A percentile compares a stretch with the other conserved stretches of the same genome.
phyloP scores from a whole-genome alignment of 2,888 invertebrate species.

The Podotricha telesiphe region DNA sequence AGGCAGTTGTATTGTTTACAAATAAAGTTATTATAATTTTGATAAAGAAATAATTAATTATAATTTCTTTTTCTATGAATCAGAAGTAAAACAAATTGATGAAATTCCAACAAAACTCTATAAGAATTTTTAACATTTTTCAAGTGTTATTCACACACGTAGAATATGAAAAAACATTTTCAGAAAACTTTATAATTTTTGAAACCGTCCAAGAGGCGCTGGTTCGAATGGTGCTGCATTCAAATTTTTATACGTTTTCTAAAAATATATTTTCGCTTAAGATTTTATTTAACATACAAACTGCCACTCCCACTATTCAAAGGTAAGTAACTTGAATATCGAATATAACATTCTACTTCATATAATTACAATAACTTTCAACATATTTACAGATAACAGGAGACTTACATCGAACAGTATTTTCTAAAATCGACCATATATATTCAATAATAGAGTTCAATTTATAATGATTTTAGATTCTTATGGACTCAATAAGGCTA shows the following conservation, averaged over 20 bases:
- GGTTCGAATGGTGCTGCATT: too few relatives aligned
- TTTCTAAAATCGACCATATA: slow-evolving; percentile 16
- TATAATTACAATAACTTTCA: slow-evolving; percentile 57
- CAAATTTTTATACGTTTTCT: too few relatives aligned
- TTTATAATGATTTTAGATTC: not conserved
- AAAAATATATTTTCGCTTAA: not conserved
- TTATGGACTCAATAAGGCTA: slow-evolving; percentile 13
- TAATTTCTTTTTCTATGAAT: slow-evolving; percentile 2
- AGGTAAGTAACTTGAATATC: slow-evolving; percentile 41
- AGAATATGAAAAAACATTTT: too few relatives aligned
- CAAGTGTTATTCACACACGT: too few relatives aligned
- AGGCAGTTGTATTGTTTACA: slow-evolving; percentile 52
- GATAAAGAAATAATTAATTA: slow-evolving; percentile 4
- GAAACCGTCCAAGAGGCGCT: too few relatives aligned
- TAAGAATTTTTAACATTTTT: too few relatives aligned
- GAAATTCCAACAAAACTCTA: not conserved
- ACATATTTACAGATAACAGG: slow-evolving; percentile 63
- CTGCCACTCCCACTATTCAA: slow-evolving; percentile 53
- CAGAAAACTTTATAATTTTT: too few relatives aligned
- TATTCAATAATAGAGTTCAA: not conserved
- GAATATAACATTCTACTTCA: slow-evolving; percentile 59
- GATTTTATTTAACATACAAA: slow-evolving; percentile 53
- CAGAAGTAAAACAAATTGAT: slow-evolving; percentile 1
- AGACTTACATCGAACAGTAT: slow-evolving; percentile 19
- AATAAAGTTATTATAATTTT: not conserved